A percentile compares a stretch with the other conserved stretches of the same genome.
Conservation (phyloP, 2,888 invertebrate genomes). For the Mythimna loreyi region DNA sequence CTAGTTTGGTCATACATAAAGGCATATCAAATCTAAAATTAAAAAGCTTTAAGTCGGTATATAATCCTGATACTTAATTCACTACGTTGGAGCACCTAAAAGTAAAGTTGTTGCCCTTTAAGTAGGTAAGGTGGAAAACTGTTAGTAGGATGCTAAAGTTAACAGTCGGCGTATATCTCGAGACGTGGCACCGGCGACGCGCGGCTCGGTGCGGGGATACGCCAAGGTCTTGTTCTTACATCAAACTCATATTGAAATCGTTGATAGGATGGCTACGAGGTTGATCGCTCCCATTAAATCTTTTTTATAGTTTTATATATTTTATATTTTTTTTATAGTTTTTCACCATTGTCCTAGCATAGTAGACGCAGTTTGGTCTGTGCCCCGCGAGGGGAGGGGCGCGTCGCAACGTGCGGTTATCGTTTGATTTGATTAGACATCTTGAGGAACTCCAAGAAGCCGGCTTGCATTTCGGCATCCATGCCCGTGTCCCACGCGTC, state of each 20-base stretch:
- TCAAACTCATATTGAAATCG: slow-evolving; percentile 63
- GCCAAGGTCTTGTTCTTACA: slow-evolving; percentile 45
- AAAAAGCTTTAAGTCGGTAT: slow-evolving; percentile 76
- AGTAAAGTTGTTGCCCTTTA: slow-evolving; percentile 64
- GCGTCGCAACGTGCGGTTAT: slow-evolving; percentile 78
- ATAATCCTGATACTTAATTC: slow-evolving; percentile 74
- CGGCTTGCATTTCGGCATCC: slow-evolving; percentile 89
- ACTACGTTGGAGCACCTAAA: slow-evolving; percentile 77
- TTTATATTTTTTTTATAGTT: slow-evolving; percentile 83
- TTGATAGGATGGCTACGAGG: slow-evolving; percentile 63
- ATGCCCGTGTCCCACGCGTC: slow-evolving; percentile 89
- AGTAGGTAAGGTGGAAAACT: slow-evolving; percentile 63
- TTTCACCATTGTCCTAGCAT: slow-evolving; percentile 77
- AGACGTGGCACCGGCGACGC: slow-evolving; percentile 33
- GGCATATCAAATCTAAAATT: slow-evolving; percentile 74
- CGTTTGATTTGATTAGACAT: slow-evolving; percentile 90
- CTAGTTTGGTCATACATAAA: slow-evolving; percentile 71
- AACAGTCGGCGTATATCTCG: slow-evolving; percentile 57
- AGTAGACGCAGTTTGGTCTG: slow-evolving; percentile 80
- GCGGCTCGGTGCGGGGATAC: slow-evolving; percentile 49
- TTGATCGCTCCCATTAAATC: slow-evolving; percentile 73
- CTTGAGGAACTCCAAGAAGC: slow-evolving; percentile 89
- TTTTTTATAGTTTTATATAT: slow-evolving; percentile 86
- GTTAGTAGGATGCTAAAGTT: slow-evolving; percentile 52
- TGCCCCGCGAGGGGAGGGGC: slow-evolving; percentile 72